Conservation (phyloP, 2,113 vertebrate genomes). For the Cnemophilus loriae region DNA sequence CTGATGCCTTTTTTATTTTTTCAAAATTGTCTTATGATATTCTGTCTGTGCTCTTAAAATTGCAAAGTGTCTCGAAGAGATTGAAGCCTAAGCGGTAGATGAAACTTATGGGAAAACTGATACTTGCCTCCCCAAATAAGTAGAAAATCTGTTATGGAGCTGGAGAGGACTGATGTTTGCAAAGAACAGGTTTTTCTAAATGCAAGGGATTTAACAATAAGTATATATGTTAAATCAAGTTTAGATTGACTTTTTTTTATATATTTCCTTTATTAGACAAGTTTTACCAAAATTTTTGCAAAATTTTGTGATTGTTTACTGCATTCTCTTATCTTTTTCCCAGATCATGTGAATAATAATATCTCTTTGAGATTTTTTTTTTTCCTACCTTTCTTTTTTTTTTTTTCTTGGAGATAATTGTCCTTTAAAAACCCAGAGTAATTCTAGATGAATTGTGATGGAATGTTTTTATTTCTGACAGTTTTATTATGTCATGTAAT, state of each 20-base stretch:
- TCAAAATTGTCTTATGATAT: not conserved
- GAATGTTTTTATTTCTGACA: not conserved
- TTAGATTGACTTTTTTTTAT: not conserved
- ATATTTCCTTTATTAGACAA: not conserved
- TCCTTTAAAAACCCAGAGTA: not conserved
- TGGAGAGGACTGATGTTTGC: not conserved
- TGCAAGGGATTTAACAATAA: not conserved
- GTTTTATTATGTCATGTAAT: not conserved
- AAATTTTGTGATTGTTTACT: not conserved
- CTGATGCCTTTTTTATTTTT: not conserved
- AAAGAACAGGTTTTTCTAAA: not conserved
- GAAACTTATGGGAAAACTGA: not conserved
- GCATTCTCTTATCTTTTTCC: not conserved
- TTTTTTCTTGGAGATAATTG: not conserved
- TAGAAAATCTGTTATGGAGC: not conserved
- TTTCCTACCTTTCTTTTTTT: not conserved
- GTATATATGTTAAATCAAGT: not conserved
- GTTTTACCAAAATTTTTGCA: not conserved
- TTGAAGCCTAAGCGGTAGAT: not conserved
- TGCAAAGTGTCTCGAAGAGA: not conserved
- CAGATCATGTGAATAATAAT: not conserved
- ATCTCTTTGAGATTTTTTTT: not conserved
- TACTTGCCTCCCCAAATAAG: not conserved
- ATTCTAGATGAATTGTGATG: not conserved
- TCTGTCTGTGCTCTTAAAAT: not conserved